These are phyloP conservation scores for Azorinus chamasolen DNA, from an alignment of 2,888 invertebrate species.

Conservation along the genomic window DNA sequence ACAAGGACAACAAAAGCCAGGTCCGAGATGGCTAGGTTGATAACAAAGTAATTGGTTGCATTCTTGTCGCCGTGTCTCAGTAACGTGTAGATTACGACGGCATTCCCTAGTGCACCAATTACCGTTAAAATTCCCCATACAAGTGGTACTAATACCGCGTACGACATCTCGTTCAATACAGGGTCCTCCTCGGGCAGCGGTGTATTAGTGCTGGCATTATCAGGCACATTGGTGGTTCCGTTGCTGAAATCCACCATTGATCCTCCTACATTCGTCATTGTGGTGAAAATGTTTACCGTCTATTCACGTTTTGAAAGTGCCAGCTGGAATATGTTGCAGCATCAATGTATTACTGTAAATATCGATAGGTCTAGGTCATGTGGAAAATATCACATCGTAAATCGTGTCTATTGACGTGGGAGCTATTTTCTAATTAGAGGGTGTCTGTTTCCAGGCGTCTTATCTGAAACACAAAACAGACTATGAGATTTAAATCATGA, in stretches of 20 bases:
- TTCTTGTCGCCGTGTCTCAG: slow-evolving; percentile 78
- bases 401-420: too few species aligned
- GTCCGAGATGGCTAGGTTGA: slow-evolving; percentile 83
- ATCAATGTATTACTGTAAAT: too few species aligned
- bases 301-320: too few species aligned
- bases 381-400: too few species aligned
- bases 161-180: slow-evolving; percentile 11
- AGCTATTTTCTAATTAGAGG: too few species aligned
- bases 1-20: slow-evolving; percentile 81
- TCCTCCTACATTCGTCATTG: too few species aligned
- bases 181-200: neutral
- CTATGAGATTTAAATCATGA: too few species aligned
- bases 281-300: too few species aligned
- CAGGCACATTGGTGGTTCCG: neutral
- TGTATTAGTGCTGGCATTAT: slow-evolving; percentile 1
- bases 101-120: slow-evolving; percentile 79
- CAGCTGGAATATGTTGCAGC: too few species aligned
- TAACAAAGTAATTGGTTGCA: slow-evolving; percentile 82
- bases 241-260: slow-evolving; percentile 1
- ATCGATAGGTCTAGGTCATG: too few species aligned
- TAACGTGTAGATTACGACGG: slow-evolving; percentile 81
- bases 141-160: slow-evolving; percentile 69
- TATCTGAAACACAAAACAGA: too few species aligned
- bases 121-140: slow-evolving; percentile 77
- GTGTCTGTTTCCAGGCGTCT: too few species aligned